phyloP scores from a whole-genome alignment of 2,113 vertebrate species.

The Gyps fulvus region DNA sequence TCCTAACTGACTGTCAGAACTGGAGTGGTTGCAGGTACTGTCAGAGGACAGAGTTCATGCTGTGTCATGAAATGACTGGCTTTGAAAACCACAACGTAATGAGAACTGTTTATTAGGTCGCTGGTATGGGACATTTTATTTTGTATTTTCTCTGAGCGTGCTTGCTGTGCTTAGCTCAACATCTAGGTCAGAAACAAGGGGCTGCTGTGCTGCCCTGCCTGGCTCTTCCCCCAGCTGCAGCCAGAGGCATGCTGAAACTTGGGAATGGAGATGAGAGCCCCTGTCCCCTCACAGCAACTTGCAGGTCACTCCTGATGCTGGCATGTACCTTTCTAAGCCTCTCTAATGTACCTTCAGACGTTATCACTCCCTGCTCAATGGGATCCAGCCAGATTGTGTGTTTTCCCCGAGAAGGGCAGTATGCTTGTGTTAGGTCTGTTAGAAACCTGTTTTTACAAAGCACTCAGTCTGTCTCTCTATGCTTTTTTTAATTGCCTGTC shows the following conservation, averaged over 20 bases:
- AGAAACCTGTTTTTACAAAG: background rate
- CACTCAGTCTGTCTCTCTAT: background rate
- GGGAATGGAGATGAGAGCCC: background rate
- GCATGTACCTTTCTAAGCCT: background rate
- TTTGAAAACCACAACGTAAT: background rate
- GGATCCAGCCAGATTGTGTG: rapidly evolving
- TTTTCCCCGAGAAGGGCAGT: background rate
- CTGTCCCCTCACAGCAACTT: background rate
- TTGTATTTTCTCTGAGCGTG: background rate
- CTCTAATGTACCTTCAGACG: background rate
- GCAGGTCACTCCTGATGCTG: background rate
- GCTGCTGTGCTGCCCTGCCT: background rate
- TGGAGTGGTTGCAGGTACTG: background rate
- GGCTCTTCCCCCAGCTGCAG: background rate
- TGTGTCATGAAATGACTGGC: background rate
- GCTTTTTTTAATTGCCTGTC: background rate
- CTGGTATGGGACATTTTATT: background rate
- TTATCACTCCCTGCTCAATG: background rate
- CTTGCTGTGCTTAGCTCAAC: background rate
- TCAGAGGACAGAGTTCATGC: background rate
- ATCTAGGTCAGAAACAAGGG: background rate
- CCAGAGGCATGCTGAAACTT: background rate
- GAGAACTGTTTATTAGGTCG: background rate
- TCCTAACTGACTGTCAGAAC: background rate
- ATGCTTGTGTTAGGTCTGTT: background rate